These are phyloP conservation scores for Epistrophe eligans DNA, from an alignment of 2,888 invertebrate genomes.

Conservation along the genomic window DNA sequence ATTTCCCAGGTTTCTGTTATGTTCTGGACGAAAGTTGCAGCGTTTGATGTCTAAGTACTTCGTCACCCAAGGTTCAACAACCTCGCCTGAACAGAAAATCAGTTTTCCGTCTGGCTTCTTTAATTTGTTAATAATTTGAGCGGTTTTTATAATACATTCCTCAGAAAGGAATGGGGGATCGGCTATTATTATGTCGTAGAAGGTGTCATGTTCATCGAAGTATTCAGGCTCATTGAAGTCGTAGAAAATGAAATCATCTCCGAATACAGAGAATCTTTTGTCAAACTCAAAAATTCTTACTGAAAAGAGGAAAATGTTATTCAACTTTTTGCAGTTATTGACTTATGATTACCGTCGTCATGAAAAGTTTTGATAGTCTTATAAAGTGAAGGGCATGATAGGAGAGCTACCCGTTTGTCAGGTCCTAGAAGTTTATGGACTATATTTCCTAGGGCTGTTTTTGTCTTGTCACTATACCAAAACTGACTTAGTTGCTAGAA, in stretches of 20 bases:
- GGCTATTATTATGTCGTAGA: slow-evolving; percentile 93
- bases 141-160: slow-evolving; percentile 94
- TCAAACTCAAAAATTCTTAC: slow-evolving; percentile 94
- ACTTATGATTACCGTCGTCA: slow-evolving; percentile 76
- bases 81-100: slow-evolving; percentile 92
- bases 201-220: slow-evolving; percentile 82
- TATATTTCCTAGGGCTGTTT: slow-evolving; percentile 88
- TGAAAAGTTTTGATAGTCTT: slow-evolving; percentile 86
- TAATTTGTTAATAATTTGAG: slow-evolving; percentile 90
- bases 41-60: slow-evolving; percentile 87
- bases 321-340: slow-evolving; percentile 40
- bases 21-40: slow-evolving; percentile 91
- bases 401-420: slow-evolving; percentile 88
- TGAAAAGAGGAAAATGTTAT: slow-evolving; percentile 82
- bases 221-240: slow-evolving; percentile 92
- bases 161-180: slow-evolving; percentile 98
- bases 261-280: slow-evolving; percentile 90
- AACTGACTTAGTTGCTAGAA: slow-evolving; percentile 97
- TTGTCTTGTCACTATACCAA: slow-evolving; percentile 96
- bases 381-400: slow-evolving; percentile 95
- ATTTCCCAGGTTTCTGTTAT: slow-evolving; percentile 95
- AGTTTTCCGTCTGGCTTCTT: slow-evolving; percentile 84
- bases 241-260: slow-evolving; percentile 92
- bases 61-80: slow-evolving; percentile 89
- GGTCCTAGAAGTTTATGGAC: slow-evolving; percentile 85